Evolutionary conservation across 1,140 invertebrate species (phyloP).

Genomic region (Goniozus legneri): DNA sequence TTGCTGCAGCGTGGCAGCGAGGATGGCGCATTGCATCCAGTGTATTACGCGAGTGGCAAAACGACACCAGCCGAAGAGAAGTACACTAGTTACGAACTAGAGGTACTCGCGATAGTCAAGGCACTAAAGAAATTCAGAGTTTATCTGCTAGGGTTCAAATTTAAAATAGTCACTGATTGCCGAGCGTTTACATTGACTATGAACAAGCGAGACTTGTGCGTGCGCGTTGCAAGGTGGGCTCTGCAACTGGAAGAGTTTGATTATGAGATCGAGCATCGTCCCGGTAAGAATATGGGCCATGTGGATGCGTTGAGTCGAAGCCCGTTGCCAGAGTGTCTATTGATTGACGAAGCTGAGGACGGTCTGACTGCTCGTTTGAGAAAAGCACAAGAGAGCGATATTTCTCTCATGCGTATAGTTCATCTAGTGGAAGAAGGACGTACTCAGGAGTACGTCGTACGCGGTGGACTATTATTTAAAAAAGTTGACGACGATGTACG

Average conservation of each 20-base stretch:
- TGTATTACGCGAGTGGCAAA: background rate
- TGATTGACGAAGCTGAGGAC: background rate
- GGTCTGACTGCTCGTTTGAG: background rate
- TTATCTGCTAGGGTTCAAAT: background rate
- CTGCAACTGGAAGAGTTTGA: background rate
- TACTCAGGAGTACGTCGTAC: background rate
- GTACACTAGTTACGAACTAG: background rate
- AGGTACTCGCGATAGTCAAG: background rate
- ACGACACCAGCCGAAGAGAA: background rate
- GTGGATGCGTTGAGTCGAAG: background rate
- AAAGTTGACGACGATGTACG: background rate
- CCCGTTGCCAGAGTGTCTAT: background rate
- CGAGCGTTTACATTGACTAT: background rate
- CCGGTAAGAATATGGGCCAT: background rate
- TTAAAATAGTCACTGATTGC: background rate
- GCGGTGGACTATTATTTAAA: background rate
- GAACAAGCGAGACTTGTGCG: background rate
- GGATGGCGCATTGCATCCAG: background rate
- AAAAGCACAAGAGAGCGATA: background rate
- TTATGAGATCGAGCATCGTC: background rate
- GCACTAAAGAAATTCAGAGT: background rate
- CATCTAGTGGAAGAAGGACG: background rate
- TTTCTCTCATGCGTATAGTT: background rate
- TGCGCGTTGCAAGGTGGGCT: background rate
- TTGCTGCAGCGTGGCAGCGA: conserved; percentile 7